Percentiles rank a stretch among this genome's conserved stretches.
Conservation (phyloP, 2,113 vertebrate species). For the Antigone vipio region DNA sequence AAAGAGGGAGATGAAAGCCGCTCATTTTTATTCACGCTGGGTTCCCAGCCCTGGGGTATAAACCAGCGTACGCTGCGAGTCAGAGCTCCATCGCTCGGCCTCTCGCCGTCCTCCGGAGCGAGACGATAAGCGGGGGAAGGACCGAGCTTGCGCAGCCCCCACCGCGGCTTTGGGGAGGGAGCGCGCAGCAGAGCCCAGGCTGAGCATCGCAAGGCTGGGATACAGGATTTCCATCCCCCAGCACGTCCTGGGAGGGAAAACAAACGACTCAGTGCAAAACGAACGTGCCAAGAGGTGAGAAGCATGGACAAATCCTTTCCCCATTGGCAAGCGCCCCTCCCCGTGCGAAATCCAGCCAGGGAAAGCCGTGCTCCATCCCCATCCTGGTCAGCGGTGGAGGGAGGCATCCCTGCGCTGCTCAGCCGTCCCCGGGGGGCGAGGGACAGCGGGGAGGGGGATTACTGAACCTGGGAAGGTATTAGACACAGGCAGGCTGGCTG, state of each 20-base stretch:
- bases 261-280: not conserved
- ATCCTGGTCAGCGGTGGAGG: rapidly evolving
- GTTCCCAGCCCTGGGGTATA: not conserved
- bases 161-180: rapidly evolving
- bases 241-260: not conserved
- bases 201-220: not conserved
- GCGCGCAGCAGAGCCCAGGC: not conserved
- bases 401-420: rapidly evolving
- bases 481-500: not conserved
- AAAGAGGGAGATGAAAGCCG: not conserved
- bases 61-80: rapidly evolving
- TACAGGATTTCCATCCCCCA: not conserved
- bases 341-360: not conserved
- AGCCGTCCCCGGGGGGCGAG: too few species aligned
- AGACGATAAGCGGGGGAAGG: not conserved
- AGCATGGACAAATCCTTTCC: not conserved
- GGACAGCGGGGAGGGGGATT: not conserved
- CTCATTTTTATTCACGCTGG: not conserved
- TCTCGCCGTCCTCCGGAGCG: not conserved
- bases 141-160: not conserved
- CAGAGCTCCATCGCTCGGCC: not conserved
- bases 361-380: not conserved
- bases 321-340: not conserved
- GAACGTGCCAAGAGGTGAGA: not conserved
- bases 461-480: too few species aligned